A percentile compares a stretch with the other conserved stretches of the same genome.
phyloP scores from a whole-genome alignment of 2,797 vertebrate species.

The Syndactyla subalaris region DNA sequence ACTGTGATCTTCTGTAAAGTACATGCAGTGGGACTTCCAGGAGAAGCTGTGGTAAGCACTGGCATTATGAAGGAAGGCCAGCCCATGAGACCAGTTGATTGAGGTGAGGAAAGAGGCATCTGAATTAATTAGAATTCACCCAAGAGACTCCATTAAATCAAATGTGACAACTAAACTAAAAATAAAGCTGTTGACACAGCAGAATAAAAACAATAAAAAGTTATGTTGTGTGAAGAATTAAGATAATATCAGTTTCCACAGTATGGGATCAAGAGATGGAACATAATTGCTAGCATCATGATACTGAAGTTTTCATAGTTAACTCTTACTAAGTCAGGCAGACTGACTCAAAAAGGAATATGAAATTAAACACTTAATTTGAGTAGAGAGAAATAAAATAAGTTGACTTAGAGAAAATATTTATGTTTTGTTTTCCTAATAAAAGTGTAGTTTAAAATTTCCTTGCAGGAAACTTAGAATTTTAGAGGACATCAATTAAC shows the following conservation, averaged over 20 bases:
- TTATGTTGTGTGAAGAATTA: not conserved
- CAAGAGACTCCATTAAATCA: not conserved
- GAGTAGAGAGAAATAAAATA: not conserved
- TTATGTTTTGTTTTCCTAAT: not conserved
- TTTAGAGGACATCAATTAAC: not conserved
- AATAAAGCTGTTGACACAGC: not conserved
- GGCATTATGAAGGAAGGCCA: not conserved
- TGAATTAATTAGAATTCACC: not conserved
- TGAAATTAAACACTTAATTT: not conserved
- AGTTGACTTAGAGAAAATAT: not conserved
- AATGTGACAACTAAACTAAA: not conserved
- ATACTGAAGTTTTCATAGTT: not conserved
- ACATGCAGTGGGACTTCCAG: not conserved
- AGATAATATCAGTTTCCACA: not conserved
- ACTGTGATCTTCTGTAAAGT: not conserved
- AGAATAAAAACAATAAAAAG: not conserved
- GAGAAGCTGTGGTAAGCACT: not conserved
- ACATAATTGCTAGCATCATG: not conserved
- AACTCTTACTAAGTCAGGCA: not conserved
- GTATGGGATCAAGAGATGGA: not conserved
- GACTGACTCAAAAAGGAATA: not conserved
- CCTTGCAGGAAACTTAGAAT: not conserved
- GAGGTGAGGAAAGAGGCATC: not conserved
- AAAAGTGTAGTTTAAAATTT: not conserved
- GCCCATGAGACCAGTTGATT: not conserved